Percentiles rank a stretch among this genome's conserved stretches.
phyloP scores from a whole-genome alignment of 2,888 invertebrate genomes.

The Iselma pallidipennis region DNA sequence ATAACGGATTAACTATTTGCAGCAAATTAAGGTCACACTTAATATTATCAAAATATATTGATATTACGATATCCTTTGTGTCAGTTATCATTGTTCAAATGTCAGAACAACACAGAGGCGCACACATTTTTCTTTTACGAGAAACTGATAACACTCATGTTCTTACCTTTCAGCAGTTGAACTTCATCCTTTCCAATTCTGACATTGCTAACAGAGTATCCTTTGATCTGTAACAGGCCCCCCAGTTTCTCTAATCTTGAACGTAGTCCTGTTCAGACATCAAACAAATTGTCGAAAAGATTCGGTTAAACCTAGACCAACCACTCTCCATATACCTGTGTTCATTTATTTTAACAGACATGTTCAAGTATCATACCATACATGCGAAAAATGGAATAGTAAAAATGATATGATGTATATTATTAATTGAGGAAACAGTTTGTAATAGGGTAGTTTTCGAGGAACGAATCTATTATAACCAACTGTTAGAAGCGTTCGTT shows the following conservation, averaged over 20 bases:
- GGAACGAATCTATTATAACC: not conserved
- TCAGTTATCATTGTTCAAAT: not conserved
- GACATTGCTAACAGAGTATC: slow-evolving; percentile 27
- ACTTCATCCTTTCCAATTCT: slow-evolving; percentile 27
- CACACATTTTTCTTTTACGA: slow-evolving; percentile 12
- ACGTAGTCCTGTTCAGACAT: slow-evolving; percentile 25
- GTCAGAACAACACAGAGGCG: not conserved
- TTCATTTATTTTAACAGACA: too few relatives aligned
- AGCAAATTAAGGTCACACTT: too few relatives aligned
- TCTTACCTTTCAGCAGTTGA: slow-evolving; percentile 28
- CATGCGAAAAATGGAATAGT: too few relatives aligned
- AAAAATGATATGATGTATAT: too few relatives aligned
- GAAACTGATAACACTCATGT: slow-evolving; percentile 29
- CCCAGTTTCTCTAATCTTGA: slow-evolving; percentile 29
- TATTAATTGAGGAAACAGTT: not conserved
- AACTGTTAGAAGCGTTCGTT: slow-evolving; percentile 12
- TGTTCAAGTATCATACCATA: too few relatives aligned
- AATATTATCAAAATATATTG: not conserved
- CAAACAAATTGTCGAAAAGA: slow-evolving; percentile 29
- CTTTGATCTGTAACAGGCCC: slow-evolving; percentile 29
- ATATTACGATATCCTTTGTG: not conserved
- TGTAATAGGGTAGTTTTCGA: not conserved
- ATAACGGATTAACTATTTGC: too few relatives aligned
- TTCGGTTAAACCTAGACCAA: slow-evolving; percentile 24
- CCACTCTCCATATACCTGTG: not conserved